Evolutionary conservation across 2,113 vertebrate genomes (phyloP).

Genomic region (Cyanoderma ruficeps): DNA sequence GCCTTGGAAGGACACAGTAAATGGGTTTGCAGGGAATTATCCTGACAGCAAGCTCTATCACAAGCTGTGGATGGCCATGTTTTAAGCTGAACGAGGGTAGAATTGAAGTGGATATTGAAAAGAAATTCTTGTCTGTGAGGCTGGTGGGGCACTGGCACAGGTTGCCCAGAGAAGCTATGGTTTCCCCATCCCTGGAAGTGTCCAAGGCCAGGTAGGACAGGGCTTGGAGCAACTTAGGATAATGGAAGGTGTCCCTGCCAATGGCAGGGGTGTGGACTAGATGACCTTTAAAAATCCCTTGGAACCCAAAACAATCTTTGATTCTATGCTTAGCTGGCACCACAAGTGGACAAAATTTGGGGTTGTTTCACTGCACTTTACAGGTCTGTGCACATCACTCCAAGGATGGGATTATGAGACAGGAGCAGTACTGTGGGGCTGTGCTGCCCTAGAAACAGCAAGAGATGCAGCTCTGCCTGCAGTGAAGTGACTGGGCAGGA

Average conservation of each 20-base stretch:
- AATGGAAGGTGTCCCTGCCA: not conserved
- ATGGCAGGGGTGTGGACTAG: not conserved
- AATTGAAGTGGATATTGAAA: not conserved
- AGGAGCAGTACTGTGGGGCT: not conserved
- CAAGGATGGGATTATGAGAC: not conserved
- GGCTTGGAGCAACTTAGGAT: not conserved
- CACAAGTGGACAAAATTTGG: not conserved
- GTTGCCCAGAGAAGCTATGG: not conserved
- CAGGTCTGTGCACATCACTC: accelerated
- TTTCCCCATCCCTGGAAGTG: not conserved
- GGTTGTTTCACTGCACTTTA: not conserved
- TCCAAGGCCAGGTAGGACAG: not conserved
- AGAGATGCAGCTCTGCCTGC: not conserved
- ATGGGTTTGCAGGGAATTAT: not conserved
- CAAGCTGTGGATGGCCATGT: not conserved
- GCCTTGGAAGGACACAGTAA: not conserved
- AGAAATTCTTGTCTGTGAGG: not conserved
- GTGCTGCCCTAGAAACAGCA: not conserved
- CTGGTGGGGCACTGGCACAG: not conserved
- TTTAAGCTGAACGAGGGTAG: not conserved
- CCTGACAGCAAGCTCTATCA: not conserved
- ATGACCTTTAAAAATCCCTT: not conserved
- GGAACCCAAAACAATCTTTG: not conserved
- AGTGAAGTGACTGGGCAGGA: not conserved
- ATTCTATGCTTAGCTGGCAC: not conserved